Evolutionary conservation across 2,888 invertebrate genomes (phyloP).

Genomic region (Eumacrocentrus americanus): DNA sequence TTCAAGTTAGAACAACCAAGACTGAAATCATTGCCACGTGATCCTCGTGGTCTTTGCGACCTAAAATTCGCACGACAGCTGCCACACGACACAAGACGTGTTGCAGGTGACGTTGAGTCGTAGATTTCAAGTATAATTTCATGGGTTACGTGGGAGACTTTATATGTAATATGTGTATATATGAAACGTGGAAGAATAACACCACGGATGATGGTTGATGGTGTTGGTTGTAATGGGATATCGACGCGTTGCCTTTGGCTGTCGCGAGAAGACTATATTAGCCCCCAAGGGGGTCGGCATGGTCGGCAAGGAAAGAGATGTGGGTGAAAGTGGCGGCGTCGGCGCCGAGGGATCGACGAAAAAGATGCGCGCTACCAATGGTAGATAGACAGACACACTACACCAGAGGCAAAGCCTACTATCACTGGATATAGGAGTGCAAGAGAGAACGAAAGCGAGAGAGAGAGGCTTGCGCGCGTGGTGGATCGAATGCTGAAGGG

Average conservation of each 20-base stretch:
- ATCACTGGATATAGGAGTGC: no score
- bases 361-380: conserved; percentile 20
- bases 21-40: no score
- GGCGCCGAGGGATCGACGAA: conserved; percentile 22
- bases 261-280: conserved; percentile 10
- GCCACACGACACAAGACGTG: no score
- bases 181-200: no score
- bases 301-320: conserved; percentile 12
- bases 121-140: no score
- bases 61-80: no score
- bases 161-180: not conserved
- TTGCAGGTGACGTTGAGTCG: no score
- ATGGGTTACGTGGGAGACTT: no score
- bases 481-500: conserved; percentile 17
- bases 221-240: not conserved
- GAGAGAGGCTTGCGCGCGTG: not conserved
- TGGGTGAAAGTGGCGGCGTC: conserved; percentile 28
- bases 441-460: no score
- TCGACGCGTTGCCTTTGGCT: not conserved
- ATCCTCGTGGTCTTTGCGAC: no score
- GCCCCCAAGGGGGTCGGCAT: conserved; percentile 7
- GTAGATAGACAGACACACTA: conserved; percentile 11
- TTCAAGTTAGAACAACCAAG: no score
- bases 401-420: conserved; percentile 1
- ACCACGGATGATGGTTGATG: no score